Evolutionary conservation across 2,888 invertebrate genomes (phyloP), one percentile per base, ranked within the genome.

Genomic region (Xestoiulus laeticollis): DNA sequence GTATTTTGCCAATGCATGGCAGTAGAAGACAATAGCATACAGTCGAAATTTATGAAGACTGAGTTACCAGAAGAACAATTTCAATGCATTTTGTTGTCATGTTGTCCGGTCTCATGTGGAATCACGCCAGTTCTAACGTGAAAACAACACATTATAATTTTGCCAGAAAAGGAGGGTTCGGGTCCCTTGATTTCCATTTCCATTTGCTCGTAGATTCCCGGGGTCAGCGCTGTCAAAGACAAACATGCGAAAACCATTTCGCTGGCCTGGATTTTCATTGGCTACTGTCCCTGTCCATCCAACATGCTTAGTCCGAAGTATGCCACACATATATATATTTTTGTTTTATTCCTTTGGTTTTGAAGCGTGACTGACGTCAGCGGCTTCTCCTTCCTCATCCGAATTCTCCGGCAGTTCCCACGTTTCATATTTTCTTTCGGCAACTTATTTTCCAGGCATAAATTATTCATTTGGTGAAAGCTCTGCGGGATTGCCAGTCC

Each of bases 381-480:
- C 10, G 30, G 26, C 1, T 16, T 16, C 78, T 14, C 78, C 30
- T 30, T 14, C 68, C 78, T 78, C 78, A 78, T 78, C 26, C 30
- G 78, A 78, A 78, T 78, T 78, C 78, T 16, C 16, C 16, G 26
- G 78, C 26, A 30, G 78, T 68, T 22, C 68, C 10, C 26, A 22
- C 68, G 68, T 78, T 78, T 30, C 78, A 78, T 78, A 78, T 78
- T 78, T 78, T 78, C 30, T 78, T 78, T 78, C 78, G 78, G 30
- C 78, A 78, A 78, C 78, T 78, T 78, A 30, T 78, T 78, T n/a
- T 78, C 78, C 26, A 30, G 78, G 78, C 78, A 78, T 78, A 78
- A 78, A 78, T 78, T 78, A 78, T 78, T 78, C 78, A 78, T 78
- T 78, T 78, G 26, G 78, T 30, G 78, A 78, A 78, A 78, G 26